These are phyloP conservation scores for Istiophorus platypterus DNA, from an alignment of 2,113 vertebrate species.

Conservation along the genomic window DNA sequence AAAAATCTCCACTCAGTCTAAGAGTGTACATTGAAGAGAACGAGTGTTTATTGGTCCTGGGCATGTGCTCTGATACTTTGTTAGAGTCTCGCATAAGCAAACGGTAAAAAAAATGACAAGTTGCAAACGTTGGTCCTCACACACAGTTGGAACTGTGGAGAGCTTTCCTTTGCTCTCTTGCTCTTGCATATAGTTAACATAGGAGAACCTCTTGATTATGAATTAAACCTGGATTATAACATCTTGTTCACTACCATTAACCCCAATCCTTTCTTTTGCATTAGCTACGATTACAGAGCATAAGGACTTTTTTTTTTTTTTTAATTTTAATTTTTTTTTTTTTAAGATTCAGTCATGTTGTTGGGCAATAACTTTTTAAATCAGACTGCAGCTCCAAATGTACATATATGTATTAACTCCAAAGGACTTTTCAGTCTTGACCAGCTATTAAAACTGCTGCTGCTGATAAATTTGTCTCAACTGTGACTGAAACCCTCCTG, in stretches of 20 bases:
- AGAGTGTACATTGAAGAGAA: neutral
- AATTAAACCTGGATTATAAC: neutral
- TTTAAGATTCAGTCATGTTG: neutral
- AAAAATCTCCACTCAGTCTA: neutral
- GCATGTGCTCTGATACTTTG: neutral
- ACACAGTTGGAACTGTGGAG: neutral
- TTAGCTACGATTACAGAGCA: neutral
- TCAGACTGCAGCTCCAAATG: neutral
- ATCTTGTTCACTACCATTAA: too few species aligned
- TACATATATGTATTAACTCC: neutral
- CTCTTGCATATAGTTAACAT: neutral
- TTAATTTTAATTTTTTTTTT: too few species aligned
- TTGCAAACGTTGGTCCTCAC: slow-evolving; percentile 20
- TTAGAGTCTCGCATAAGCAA: slow-evolving; percentile 23
- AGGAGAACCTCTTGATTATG: neutral
- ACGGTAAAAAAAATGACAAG: slow-evolving; percentile 33
- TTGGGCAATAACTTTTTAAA: neutral
- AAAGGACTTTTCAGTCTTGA: too few species aligned
- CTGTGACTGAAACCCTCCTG: too few species aligned
- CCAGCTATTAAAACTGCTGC: neutral
- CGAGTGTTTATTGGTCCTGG: slow-evolving; percentile 15
- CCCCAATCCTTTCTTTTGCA: neutral
- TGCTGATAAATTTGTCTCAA: neutral
- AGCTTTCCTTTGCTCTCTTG: neutral
- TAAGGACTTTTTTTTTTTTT: neutral